These are phyloP conservation scores for Zaprionus ghesquierei DNA, from an alignment of 1,140 invertebrate genomes.

Conservation along the genomic window DNA sequence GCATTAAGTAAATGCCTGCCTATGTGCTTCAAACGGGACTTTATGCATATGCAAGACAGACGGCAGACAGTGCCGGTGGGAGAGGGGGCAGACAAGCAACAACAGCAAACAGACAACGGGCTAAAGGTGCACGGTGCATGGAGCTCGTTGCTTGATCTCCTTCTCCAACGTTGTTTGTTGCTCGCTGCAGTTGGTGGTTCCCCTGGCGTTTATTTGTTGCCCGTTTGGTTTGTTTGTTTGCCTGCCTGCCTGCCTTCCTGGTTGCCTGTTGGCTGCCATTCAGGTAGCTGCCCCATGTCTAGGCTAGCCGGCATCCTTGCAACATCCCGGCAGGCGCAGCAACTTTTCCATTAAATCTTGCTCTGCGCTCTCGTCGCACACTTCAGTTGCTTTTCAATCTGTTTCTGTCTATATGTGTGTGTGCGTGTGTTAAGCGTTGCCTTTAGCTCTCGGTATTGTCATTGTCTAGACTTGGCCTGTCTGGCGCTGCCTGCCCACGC, in stretches of 20 bases:
- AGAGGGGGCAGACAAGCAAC: conserved; percentile 2
- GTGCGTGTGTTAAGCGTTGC: conserved; percentile 35
- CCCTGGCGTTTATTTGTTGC: conserved; percentile 71
- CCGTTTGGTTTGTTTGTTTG: conserved; percentile 58
- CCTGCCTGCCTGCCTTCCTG: conserved; percentile 40
- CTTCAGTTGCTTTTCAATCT: conserved; percentile 3
- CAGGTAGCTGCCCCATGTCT: conserved; percentile 3
- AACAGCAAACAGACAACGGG: conserved; percentile 7
- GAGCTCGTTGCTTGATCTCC: conserved; percentile 5
- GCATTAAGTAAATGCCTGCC: conserved; percentile 72
- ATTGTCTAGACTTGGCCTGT: conserved; percentile 63
- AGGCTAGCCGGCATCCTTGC: conserved; percentile 32
- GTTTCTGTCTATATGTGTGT: conserved; percentile 16
- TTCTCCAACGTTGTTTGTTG: conserved; percentile 1
- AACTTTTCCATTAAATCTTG: conserved; percentile 77
- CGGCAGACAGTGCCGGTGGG: not conserved
- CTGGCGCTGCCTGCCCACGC: conserved; percentile 7
- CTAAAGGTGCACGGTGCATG: conserved; percentile 28
- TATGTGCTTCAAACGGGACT: conserved; percentile 46
- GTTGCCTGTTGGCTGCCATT: conserved; percentile 25
- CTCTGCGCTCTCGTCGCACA: conserved; percentile 29
- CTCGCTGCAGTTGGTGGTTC: not conserved
- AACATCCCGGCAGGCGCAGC: conserved; percentile 44
- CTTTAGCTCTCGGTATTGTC: conserved; percentile 59
- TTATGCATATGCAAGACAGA: conserved; percentile 30